Base-by-base conservation (phyloP, 1,140 invertebrate genomes). In the Hylaeus anthracinus region DNA sequence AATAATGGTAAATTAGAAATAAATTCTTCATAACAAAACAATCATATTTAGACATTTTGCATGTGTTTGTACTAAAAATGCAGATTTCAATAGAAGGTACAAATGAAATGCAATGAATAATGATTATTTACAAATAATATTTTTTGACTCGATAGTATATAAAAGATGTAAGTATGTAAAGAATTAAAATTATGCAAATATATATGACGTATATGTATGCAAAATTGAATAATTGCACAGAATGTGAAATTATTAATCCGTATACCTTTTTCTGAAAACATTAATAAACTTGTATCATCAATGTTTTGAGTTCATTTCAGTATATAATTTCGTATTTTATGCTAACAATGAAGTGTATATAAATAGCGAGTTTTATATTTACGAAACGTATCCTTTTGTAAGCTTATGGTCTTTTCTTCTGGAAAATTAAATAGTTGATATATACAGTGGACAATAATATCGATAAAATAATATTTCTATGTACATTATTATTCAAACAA, bases 21-120 rank as follows among this genome's bases (percentile, higher is more conserved):
- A 43, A 1, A 73, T 26, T 79, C 58, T 26, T 73, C 14, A 66
- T 58, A 39, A 65, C 53, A 79, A 79, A 73, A 65, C 41, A 73
- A 72, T 56, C 43, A 65, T 43, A 55, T 56, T 39, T 65, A 79
- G 53, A 72, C 61, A 73, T 73, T 2, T 65, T 51, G 26, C 26
- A 15, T 0, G 53, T 64, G 2, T 56, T 72, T 79, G 60, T 72
- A 79, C 61, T 79, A 72, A 79, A 65, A 55, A 10, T 48, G 51
- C 56, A 72, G 45, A 48, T 56, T n/a, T 45, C 8, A 55, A 60
- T 67, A 26, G 39, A 14, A 74, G 14, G 60, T 55, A 64, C 37
- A 39, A 6, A 43, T 37, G 43, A 72, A 61, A 72, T 72, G 71
- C 58, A 72, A 56, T 14, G 39, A 3, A 43, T 1, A 58, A 43